These are phyloP conservation scores for Excalfactoria chinensis DNA, from an alignment of 2,113 vertebrate species.

Conservation along the genomic window DNA sequence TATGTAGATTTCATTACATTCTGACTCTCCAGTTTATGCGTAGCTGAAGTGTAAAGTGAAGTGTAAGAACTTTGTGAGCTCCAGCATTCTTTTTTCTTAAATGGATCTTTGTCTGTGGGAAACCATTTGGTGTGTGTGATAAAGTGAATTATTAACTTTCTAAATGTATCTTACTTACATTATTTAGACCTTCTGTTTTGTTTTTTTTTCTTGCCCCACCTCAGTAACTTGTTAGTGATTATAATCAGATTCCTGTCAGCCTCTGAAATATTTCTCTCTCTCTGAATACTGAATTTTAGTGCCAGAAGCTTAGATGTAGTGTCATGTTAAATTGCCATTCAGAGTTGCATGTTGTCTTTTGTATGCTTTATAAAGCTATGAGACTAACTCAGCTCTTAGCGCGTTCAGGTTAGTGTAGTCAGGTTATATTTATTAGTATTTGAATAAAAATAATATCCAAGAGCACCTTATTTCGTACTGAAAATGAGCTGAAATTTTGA, in stretches of 20 bases:
- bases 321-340: background rate
- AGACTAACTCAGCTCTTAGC: background rate
- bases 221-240: background rate
- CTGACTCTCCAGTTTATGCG: background rate
- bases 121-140: background rate
- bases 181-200: background rate
- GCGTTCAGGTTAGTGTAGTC: background rate
- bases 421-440: background rate
- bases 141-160: background rate
- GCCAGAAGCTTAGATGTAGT: background rate
- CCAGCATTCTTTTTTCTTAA: background rate
- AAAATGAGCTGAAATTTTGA: background rate
- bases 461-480: background rate
- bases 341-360: background rate
- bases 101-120: background rate
- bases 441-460: background rate
- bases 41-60: background rate
- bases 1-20: conserved; percentile 57
- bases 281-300: background rate
- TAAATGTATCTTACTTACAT: background rate
- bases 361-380: background rate
- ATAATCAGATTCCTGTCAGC: background rate
- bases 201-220: background rate
- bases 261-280: background rate
- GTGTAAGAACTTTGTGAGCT: background rate